Evolutionary conservation across 2,888 invertebrate genomes (phyloP), one percentile per base, ranked within the genome.

Genomic region (Andrena trimmerana): DNA sequence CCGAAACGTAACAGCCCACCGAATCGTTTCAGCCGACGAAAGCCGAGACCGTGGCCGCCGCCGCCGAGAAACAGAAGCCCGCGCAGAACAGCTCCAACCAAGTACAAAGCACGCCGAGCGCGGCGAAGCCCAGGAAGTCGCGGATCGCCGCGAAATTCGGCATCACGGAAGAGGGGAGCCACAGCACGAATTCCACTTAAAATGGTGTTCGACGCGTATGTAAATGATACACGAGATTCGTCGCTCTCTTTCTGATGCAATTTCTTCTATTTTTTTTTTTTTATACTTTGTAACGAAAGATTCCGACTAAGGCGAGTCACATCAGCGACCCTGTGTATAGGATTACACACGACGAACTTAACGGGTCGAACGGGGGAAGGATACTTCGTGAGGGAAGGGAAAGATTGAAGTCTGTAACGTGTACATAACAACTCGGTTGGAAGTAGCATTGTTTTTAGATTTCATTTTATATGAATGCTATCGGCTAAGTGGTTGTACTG

Each of bases 121-220:
- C 86, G n/a, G 74, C 78, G 16, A 92, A 90, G 62, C 93, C 91
- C 74, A 92, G 92, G 76, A 91, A 91, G 74, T 94, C 94, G 5
- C 92, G 94, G 13, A 90, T 94, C 3, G 94, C 94, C n/a, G 94
- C 94, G 0, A 94, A 93, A 73, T 94, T 94, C 76, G 89, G 90
- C 36, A 84, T 90, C 20, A 86, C 89, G 63, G 73, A 78, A n/a
- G 78, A 59, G 24, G 29, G 6, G 10, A 76, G 71, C 67, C 70
- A 59, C 83, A 92, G 84, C 89, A 88, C 89, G 81, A 52, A 42
- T 42, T 81, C 66, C 24, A 42, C 54, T 73, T 80, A 59, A 66
- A 59, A 66, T 68, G 10, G 31, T 29, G 16, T 20, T 48, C 48
- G 50, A 29, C 52, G 57, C 24, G 5, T 27, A 20, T 24, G 24